phyloP scores from a whole-genome alignment of 2,888 invertebrate species.

The Andrena minutula region DNA sequence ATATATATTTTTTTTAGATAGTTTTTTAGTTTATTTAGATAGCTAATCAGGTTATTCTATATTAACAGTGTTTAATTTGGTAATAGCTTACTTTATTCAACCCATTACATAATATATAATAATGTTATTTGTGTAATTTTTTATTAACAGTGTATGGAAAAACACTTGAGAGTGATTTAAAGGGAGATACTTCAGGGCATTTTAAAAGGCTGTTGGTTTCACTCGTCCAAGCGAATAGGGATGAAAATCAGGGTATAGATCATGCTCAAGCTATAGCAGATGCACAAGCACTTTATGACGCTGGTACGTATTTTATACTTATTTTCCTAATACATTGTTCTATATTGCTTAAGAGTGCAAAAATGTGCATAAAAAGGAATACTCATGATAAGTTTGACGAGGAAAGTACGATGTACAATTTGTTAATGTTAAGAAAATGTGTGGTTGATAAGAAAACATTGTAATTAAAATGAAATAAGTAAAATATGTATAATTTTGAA shows the following conservation, averaged over 20 bases:
- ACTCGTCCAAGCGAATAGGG: constrained; percentile 94
- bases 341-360: no score
- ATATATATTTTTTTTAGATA: no score
- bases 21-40: no score
- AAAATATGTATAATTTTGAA: no score
- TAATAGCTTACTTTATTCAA: neutral
- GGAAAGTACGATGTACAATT: neutral
- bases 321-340: neutral
- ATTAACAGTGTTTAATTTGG: no score
- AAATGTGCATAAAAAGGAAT: no score
- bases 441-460: neutral
- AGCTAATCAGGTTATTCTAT: no score
- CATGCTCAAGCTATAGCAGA: constrained; percentile 92
- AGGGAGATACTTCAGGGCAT: constrained; percentile 97
- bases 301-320: constrained; percentile 85
- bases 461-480: constrained; percentile 4
- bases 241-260: constrained; percentile 95
- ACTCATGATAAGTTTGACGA: no score
- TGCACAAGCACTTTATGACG: constrained; percentile 91
- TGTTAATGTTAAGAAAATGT: neutral
- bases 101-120: neutral
- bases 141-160: constrained; percentile 90
- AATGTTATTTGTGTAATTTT: constrained; percentile 4
- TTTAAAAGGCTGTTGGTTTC: constrained; percentile 97
- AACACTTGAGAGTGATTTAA: constrained; percentile 93